Base-by-base conservation (phyloP, 2,113 vertebrate species). In the Sporophila hypoxantha region DNA sequence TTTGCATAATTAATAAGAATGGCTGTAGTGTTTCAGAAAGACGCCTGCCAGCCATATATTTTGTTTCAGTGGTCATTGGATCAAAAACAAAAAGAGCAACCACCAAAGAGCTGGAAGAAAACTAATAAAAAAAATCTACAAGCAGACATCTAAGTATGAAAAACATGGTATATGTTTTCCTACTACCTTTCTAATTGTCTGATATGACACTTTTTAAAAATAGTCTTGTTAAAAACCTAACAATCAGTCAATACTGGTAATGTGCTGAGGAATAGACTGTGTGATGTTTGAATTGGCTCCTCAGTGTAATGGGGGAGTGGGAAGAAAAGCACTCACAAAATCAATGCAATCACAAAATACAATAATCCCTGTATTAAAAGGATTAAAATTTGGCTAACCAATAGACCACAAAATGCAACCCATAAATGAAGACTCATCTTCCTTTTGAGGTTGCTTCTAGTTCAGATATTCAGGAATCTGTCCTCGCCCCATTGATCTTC, bases 371-470 rank as follows among this genome's bases (percentile, higher is more conserved):
- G 2, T 80, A 80, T 80, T 88, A 87, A 76, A 85, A 8, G 36
- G 26, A 90, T 90, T 82, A 87, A 89, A 94, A 74, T 80, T 67
- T 82, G 42, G 30, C 39, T 89, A 80, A 80, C 61, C 66, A 77
- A 44, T 60, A 90, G 59, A 90, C 81, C 84, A 71, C 62, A 84
- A 89, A 87, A 80, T 74, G 56, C 80, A 87, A 76, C 37, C 23
- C 4, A 3, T 75, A 92, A 85, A 85, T 70, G 56, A 89, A 82
- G 52, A 87, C 36, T 80, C 82, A 46, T 93, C 64, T 85, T 91
- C 56, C 65, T 85, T 17, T 64, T 77, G 69, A 39, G 42, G 27
- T 44, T 80, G 30, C n/a, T 85, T 89, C 71, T 82, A 70, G 60
- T 82, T 91, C 64, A 87, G 52, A 87, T 22, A 76, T 57, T 37